Conservation (phyloP, 2,797 vertebrate species). For the Spinibarbus caldwelli region DNA sequence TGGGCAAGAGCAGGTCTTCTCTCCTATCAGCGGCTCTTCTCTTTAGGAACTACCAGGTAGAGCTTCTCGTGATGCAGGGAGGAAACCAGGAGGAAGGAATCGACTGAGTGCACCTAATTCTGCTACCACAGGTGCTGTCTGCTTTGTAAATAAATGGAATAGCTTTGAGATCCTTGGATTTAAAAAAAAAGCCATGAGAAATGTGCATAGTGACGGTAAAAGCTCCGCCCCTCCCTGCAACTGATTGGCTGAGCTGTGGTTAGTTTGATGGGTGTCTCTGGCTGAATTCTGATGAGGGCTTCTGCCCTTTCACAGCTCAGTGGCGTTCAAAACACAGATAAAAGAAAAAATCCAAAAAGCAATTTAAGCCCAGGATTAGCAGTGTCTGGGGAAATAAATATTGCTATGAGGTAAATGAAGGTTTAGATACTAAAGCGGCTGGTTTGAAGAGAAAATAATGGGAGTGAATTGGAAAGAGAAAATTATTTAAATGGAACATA, state of each 20-base stretch:
- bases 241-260: conserved; percentile 80
- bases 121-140: conserved; percentile 32
- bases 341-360: conserved; percentile 57
- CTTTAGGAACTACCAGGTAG: conserved; percentile 11
- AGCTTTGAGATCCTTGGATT: conserved; percentile 48
- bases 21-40: conserved; percentile 56
- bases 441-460: conserved; percentile 20
- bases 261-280: conserved; percentile 72
- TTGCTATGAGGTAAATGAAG: not conserved
- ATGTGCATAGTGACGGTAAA: conserved; percentile 48
- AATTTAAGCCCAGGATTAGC: conserved; percentile 50
- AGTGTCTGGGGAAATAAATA: conserved; percentile 31
- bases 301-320: conserved; percentile 73
- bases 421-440: conserved; percentile 31
- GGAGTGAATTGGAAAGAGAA: not conserved
- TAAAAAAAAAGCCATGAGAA: conserved; percentile 30
- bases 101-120: conserved; percentile 38
- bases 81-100: conserved; percentile 65
- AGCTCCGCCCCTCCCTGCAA: conserved; percentile 78
- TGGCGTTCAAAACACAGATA: conserved; percentile 61
- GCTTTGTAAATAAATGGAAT: conserved; percentile 51
- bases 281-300: conserved; percentile 72
- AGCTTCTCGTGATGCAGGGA: not conserved
- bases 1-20: conserved; percentile 65
- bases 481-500: not conserved